phyloP scores from a whole-genome alignment of 2,888 invertebrate genomes.

The Heliconius charithonia region DNA sequence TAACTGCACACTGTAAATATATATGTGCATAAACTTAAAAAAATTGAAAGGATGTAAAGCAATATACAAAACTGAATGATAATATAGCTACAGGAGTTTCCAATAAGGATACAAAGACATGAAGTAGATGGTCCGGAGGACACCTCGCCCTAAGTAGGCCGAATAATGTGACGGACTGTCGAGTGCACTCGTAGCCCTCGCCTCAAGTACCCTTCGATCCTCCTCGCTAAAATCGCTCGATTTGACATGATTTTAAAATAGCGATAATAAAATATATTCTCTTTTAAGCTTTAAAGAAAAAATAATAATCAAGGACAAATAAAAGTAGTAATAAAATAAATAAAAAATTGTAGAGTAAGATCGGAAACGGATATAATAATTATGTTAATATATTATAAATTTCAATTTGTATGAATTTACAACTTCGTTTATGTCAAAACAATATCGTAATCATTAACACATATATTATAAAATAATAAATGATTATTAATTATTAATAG shows the following conservation, averaged over 20 bases:
- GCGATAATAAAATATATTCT: conserved; percentile 65
- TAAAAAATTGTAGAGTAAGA: no score
- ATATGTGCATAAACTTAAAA: background rate
- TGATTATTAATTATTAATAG: background rate
- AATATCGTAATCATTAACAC: background rate
- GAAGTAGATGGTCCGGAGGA: conserved; percentile 54
- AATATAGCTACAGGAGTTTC: conserved; percentile 41
- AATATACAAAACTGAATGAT: conserved; percentile 34
- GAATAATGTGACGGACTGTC: conserved; percentile 78
- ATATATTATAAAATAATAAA: background rate
- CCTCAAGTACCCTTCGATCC: conserved; percentile 66
- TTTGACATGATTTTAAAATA: conserved; percentile 83
- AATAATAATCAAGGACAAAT: no score
- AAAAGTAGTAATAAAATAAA: no score
- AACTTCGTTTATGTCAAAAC: background rate
- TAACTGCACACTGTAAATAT: background rate
- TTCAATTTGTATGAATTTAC: background rate
- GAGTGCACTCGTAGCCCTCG: conserved; percentile 73
- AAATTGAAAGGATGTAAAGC: conserved; percentile 7
- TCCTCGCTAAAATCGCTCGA: conserved; percentile 80
- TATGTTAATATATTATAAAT: background rate
- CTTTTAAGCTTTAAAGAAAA: conserved; percentile 24
- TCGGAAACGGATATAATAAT: background rate
- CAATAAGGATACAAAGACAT: conserved; percentile 52
- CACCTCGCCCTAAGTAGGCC: conserved; percentile 80